Base-by-base conservation (phyloP, 2,113 vertebrate species). In the Aegithalos caudatus region DNA sequence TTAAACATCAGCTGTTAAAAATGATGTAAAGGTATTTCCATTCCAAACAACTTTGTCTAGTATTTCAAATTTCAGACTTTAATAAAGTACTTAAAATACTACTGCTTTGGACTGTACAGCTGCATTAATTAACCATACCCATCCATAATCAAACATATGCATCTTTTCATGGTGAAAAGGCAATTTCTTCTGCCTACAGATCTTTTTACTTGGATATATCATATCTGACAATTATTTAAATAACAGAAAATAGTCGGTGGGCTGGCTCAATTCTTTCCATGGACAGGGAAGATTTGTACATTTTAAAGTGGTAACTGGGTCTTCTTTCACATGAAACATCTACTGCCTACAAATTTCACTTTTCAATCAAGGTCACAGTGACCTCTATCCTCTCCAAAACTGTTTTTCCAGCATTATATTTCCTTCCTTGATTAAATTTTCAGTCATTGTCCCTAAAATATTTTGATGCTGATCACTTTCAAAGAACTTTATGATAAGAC, bases 1-100 rank as follows among this genome's bases (percentile, higher is more conserved):
- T 79, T 90, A 92, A 94, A 84, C 22, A 92, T 90, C 62, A 66
- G 33, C 31, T 89, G 40, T 92, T 89, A 54, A 62, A 85, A 88
- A 27, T 51, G 6, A 67, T 37, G 27, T 37, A 80, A 92, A 85
- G 47, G 23, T 42, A 77, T 66, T 91, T 64, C 25, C 25, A 54
- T 81, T 92, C 57, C 11, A 81, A 78, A 81, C 16, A 92, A 54
- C 22, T 67, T 56, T 69, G 13, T 74, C 24, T 28, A 79, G 19
- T 51, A 66, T 64, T 90, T 86, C 24, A 76, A 45, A 65, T 92
- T 94, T 92, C 56, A 78, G 38, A 38, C 85, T 87, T 89, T 72
- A 81, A 56, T 83, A 17, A 88, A 81, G 29, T 54, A 60, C 47
- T 48, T 78, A 72, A 87, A 90, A 69, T 65, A 92, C 14, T 47